phyloP scores from a whole-genome alignment of 2,113 vertebrate genomes.

The Thymallus thymallus region DNA sequence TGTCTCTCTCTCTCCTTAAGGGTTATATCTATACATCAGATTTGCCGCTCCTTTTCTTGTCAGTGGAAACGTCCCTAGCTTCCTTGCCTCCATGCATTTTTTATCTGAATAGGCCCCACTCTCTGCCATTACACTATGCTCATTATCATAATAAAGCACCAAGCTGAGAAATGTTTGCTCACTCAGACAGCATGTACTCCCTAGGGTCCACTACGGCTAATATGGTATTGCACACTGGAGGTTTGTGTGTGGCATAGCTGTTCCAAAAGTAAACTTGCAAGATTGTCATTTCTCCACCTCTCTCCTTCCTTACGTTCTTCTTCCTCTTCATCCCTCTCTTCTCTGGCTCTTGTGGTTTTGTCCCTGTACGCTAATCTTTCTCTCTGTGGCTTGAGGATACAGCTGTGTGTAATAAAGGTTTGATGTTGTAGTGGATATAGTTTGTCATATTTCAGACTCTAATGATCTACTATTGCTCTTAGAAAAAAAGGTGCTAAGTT shows the following conservation, averaged over 20 bases:
- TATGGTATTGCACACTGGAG: conserved; percentile 18
- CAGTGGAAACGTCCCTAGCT: not conserved
- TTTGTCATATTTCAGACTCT: not conserved
- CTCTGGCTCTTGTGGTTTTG: not conserved
- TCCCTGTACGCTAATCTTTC: not conserved
- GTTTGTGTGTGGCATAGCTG: conserved; percentile 21
- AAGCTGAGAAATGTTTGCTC: not conserved
- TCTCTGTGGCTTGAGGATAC: conserved; percentile 3
- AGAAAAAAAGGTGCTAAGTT: too few species aligned
- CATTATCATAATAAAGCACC: conserved; percentile 61
- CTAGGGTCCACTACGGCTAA: conserved; percentile 6
- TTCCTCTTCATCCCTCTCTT: not conserved
- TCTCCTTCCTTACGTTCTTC: not conserved
- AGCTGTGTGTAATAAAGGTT: not conserved
- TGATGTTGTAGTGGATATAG: not conserved
- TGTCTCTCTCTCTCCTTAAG: conserved; percentile 1
- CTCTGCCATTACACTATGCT: conserved; percentile 45
- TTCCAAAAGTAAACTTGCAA: conserved; percentile 25
- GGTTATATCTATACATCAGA: conserved; percentile 55
- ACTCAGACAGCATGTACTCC: conserved; percentile 3
- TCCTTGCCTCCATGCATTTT: conserved; percentile 57
- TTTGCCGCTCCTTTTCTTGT: conserved; percentile 29
- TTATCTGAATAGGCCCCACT: conserved; percentile 55
- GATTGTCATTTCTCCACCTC: conserved; percentile 11
- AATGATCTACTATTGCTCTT: not conserved